Base-by-base conservation (phyloP, 2,888 invertebrate genomes). In the Scrobipalpa atriplicella region DNA sequence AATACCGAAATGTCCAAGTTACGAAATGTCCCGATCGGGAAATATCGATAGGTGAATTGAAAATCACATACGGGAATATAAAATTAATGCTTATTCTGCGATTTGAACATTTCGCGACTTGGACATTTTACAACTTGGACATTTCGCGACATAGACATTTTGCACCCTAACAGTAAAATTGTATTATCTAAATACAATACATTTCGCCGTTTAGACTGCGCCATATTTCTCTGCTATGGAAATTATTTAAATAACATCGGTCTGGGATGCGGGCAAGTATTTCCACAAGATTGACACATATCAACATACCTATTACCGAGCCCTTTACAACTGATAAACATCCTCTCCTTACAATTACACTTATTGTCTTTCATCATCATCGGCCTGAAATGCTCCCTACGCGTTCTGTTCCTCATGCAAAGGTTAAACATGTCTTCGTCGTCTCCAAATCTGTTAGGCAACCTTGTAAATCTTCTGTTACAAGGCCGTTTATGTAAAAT, bases 341-440 rank as follows among this genome's bases (percentile, higher is more conserved):
- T 6, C 13, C 54, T 52, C 1, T 64, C 64, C 29, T 64, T 64
- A 41, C 64, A 64, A 5, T 43, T 56, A 29, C 64, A 64, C 56
- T 56, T 64, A 10, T 56, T 56, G 0, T n/a, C 16, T 19, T 56
- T 39, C 0, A 11, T 41, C 1, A 7, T n/a, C 10, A 36, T 2
- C 38, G 11, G n/a, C 38, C 39, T 38, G 18, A 13, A 39, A 8
- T 38, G 11, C 2, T 39, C 36, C 41, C 16, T 41, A 1, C 43
- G 43, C 16, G 18, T 29, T 6, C 38, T 52, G 11, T 29, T 3
- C 29, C 39, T 52, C 38, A 13, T 16, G 10, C 64, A 64, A n/a
- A 36, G 11, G n/a, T 47, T 18, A 19, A n/a, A 51, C 13, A 36
- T 29, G 11, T n/a, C 38, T 9, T n/a, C n/a, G 47, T 29, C n/a